Evolutionary conservation across 2,113 vertebrate genomes (phyloP), one percentile per base, ranked within the genome.

Genomic region (Elephas maximus): DNA sequence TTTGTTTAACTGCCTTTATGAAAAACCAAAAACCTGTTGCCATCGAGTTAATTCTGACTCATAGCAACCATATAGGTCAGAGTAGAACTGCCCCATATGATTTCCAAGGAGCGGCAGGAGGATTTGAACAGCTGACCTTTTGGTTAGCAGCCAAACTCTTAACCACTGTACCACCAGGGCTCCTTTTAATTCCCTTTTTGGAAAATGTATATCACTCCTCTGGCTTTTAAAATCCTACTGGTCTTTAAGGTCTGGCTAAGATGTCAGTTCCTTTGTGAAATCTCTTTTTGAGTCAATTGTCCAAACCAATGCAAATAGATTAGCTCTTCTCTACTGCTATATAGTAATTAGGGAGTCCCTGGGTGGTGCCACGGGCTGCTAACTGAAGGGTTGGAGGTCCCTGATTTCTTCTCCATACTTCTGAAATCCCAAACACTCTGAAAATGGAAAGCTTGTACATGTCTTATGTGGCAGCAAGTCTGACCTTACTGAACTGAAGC

Each of bases 221-320:
- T 28, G 14, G 26, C 24, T 24, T 83, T 92, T 63, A 37, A 94
- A 92, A 79, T 53, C 21, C 10, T 80, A 23, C 41, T 92, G 14
- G 18, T 63, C 60, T 89, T 74, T 45, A 79, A 77, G 71, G 8
- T 60, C 79, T 71, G n/a, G 17, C 48, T 62, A 60, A 91, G 63
- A 82, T 41, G 33, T 30, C 45, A 57, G 12, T 73, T 82, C 62
- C 44, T 95, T 90, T 85, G 26, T 85, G 73, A 96, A 73, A 84
- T 26, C 48, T 77, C 33, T 33, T 33, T 60, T 88, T 2, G 28
- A 91, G 80, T 92, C 53, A 86, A 6, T n/a, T 51, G 88, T 97
- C 21, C 28, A 84, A 6, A 51, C 21, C 28, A 84, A 6, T 60
- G 74, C 30, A 76, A 51, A 8, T 8, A 67, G 44, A 65, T 33